phyloP scores from a whole-genome alignment of 1,140 invertebrate genomes.

The Archegozetes longisetosus region DNA sequence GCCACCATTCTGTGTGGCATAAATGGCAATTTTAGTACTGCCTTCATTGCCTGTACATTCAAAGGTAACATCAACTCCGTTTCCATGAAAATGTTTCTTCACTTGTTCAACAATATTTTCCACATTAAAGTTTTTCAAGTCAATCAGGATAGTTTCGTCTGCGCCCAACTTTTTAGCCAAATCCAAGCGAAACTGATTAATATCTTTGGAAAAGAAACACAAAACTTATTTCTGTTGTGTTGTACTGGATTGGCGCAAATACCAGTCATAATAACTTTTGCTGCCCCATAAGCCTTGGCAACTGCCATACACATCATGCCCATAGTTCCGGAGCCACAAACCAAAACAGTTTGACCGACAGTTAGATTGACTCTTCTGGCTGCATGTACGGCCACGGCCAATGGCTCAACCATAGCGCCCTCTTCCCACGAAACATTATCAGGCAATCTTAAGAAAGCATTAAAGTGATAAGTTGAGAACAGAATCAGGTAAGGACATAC shows the following conservation, averaged over 20 bases:
- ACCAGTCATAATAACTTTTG: conserved; percentile 36
- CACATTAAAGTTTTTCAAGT: conserved; percentile 28
- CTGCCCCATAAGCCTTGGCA: conserved; percentile 76
- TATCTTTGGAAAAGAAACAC: too few species aligned
- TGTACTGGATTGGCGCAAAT: too few species aligned
- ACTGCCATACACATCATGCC: conserved; percentile 65
- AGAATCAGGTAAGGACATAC: not conserved
- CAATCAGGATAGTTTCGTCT: conserved; percentile 45
- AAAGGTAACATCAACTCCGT: conserved; percentile 46
- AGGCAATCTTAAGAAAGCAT: conserved; percentile 39
- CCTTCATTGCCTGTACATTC: conserved; percentile 72
- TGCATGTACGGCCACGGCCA: conserved; percentile 82
- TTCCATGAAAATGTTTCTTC: conserved; percentile 37
- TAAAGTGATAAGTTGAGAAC: conserved; percentile 32
- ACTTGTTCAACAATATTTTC: conserved; percentile 35
- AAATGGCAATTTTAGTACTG: conserved; percentile 53
- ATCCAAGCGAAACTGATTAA: conserved; percentile 24
- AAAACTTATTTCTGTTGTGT: not conserved
- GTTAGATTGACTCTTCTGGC: conserved; percentile 57
- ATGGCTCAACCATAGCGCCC: conserved; percentile 76
- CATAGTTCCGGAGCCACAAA: conserved; percentile 78
- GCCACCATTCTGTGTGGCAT: conserved; percentile 40
- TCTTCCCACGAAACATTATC: conserved; percentile 77
- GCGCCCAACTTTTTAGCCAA: conserved; percentile 64
- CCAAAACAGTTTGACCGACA: conserved; percentile 56